phyloP scores from a whole-genome alignment of 2,113 vertebrate species.

The Nyctibius bracteatus region DNA sequence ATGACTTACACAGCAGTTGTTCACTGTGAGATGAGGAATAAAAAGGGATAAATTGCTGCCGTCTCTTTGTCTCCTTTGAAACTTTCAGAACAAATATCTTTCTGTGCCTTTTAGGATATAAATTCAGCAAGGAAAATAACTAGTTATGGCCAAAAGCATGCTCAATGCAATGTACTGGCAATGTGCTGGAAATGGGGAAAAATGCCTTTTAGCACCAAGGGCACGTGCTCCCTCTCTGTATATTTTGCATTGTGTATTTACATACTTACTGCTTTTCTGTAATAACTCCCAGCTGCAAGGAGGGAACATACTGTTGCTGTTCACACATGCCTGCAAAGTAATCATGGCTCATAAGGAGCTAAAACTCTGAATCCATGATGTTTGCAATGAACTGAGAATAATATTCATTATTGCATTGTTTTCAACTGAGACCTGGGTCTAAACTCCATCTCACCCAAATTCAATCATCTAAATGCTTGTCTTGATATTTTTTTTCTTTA shows the following conservation, averaged over 20 bases:
- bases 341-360: not conserved
- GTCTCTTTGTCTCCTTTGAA: not conserved
- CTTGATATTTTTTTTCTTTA: not conserved
- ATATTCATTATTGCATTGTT: not conserved
- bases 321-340: not conserved
- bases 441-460: not conserved
- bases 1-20: not conserved
- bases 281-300: not conserved
- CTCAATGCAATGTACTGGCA: not conserved
- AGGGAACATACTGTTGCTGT: not conserved
- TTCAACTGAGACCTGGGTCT: not conserved
- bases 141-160: not conserved
- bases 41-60: not conserved
- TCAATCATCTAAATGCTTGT: not conserved
- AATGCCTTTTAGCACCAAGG: not conserved
- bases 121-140: not conserved
- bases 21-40: not conserved
- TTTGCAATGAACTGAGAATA: not conserved
- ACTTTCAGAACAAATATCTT: not conserved
- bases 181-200: not conserved
- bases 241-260: not conserved
- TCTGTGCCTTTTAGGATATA: not conserved
- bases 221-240: not conserved
- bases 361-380: not conserved
- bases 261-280: not conserved